Percentiles rank a stretch among this genome's conserved stretches.
Evolutionary conservation across 1,140 invertebrate species (phyloP).

Genomic region (Drosophila nikananu): DNA sequence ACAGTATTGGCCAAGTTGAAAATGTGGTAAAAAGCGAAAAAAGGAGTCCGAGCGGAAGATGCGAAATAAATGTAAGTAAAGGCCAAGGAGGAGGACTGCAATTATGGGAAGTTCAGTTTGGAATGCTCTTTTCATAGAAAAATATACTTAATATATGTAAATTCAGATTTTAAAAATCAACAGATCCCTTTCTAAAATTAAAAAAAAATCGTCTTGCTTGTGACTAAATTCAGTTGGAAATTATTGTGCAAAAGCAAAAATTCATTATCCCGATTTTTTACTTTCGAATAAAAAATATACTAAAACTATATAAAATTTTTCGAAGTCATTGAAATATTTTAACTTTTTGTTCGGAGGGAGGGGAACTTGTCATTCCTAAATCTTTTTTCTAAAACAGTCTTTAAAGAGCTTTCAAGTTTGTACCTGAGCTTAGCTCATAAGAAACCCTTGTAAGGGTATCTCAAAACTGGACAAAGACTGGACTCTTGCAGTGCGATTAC

Average conservation of each 20-base stretch:
- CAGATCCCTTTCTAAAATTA: background rate
- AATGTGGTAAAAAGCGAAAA: slow-evolving; percentile 24
- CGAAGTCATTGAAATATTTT: no score
- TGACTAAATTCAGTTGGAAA: background rate
- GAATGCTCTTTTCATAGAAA: background rate
- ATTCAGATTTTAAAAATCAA: background rate
- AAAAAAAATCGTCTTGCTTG: background rate
- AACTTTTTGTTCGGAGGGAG: rapidly evolving
- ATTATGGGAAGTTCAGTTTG: background rate
- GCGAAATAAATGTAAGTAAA: slow-evolving; percentile 18
- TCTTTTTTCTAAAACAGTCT: background rate
- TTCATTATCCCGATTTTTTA: no score
- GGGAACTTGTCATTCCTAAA: background rate
- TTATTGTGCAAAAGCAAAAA: no score
- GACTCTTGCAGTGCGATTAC: slow-evolving; percentile 64
- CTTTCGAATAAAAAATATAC: no score
- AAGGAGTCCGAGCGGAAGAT: background rate
- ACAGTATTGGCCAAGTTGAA: slow-evolving; percentile 44
- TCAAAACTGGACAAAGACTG: slow-evolving; percentile 56
- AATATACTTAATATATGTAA: no score
- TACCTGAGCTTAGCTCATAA: background rate
- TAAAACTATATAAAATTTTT: no score
- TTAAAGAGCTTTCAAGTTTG: background rate
- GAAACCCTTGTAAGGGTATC: slow-evolving; percentile 21
- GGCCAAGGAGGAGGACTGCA: background rate